phyloP scores from a whole-genome alignment of 2,113 vertebrate species.

The Petroica traversi region DNA sequence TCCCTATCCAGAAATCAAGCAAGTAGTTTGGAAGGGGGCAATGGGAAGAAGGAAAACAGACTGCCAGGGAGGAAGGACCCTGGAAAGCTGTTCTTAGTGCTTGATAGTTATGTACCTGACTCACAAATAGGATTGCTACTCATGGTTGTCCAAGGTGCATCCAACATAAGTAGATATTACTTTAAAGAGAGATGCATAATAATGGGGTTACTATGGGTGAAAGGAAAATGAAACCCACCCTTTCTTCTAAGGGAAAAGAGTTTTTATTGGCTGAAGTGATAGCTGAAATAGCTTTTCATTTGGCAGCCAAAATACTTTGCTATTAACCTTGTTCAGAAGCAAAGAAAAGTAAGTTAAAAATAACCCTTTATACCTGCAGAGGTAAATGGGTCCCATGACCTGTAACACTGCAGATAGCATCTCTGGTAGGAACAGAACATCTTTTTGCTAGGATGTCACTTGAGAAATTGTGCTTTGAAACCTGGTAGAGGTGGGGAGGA shows the following conservation, averaged over 20 bases:
- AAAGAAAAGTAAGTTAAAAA: background rate
- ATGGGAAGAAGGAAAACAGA: background rate
- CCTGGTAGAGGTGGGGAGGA: background rate
- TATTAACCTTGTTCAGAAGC: background rate
- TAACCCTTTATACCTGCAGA: background rate
- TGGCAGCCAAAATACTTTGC: background rate
- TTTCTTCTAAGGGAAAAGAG: background rate
- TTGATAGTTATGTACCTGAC: background rate
- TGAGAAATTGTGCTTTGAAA: background rate
- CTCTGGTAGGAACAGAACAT: background rate
- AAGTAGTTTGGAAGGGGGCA: rapidly evolving
- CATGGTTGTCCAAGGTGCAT: background rate
- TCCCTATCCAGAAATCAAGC: background rate
- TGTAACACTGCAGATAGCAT: background rate
- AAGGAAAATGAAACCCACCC: background rate
- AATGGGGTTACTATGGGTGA: background rate
- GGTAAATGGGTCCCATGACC: background rate
- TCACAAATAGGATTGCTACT: background rate
- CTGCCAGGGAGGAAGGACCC: background rate
- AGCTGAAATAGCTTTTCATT: background rate
- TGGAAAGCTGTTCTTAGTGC: background rate
- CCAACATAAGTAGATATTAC: background rate
- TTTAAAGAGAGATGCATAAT: background rate
- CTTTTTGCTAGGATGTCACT: background rate
- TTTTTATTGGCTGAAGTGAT: background rate